Percentiles rank a stretch among this genome's conserved stretches.
Conservation (phyloP, 2,113 vertebrate genomes). For the Macrotus californicus region DNA sequence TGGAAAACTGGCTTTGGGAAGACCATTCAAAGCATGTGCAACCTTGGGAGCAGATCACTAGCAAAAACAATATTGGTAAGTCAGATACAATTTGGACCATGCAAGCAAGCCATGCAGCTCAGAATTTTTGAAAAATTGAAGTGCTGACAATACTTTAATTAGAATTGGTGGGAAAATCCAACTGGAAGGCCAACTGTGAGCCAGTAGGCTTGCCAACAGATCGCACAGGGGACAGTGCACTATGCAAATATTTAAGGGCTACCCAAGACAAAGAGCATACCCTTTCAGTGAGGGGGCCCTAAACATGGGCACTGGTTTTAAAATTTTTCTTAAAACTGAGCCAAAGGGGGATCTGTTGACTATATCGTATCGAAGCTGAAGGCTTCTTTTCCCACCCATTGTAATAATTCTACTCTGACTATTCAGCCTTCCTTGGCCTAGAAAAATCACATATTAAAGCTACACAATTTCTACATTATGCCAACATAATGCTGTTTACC, state of each 20-base stretch:
- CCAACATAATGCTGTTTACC: background rate
- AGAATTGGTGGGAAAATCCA: background rate
- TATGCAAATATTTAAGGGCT: background rate
- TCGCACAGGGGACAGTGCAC: background rate
- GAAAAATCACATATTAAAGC: background rate
- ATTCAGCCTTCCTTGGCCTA: background rate
- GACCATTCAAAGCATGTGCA: background rate
- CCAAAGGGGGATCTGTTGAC: background rate
- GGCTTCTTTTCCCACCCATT: background rate
- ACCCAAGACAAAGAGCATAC: fast-evolving
- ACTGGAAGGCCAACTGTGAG: background rate
- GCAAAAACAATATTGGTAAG: background rate
- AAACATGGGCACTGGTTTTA: background rate
- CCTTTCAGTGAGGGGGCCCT: background rate
- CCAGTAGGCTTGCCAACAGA: background rate
- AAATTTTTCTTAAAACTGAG: background rate
- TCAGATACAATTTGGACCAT: slow-evolving; percentile 16
- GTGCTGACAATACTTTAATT: background rate
- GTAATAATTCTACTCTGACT: background rate
- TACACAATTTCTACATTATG: background rate
- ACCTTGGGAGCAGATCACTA: background rate
- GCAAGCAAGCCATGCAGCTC: background rate
- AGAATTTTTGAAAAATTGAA: background rate
- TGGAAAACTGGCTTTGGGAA: background rate
- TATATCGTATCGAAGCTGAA: background rate